Base-by-base conservation (phyloP, 2,888 invertebrate species). In the Caenorhabditis imperialis region DNA sequence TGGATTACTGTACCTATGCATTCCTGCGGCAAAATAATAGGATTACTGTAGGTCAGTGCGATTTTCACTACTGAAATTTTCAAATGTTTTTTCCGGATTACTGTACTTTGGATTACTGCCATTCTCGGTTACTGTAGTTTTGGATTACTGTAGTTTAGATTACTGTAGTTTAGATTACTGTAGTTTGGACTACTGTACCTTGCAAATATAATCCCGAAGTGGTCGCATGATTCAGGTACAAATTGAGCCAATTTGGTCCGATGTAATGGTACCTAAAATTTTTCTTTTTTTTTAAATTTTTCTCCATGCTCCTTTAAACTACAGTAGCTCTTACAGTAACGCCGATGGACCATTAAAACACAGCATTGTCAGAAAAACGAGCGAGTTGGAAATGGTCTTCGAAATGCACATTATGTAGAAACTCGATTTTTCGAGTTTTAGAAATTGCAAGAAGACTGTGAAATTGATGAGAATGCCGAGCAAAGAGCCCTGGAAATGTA, bases 331-430 rank as follows among this genome's bases (percentile, higher is more conserved):
- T n/a, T n/a, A n/a, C n/a, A n/a, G n/a, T n/a, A 72, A 30, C 1
- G 72, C 51, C 33, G 63, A 63, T 7, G 72, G 72, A 5, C 72
- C 72, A 53, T 72, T 63, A 22, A 61, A 72, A n/a, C 44, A 18
- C 1, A 72, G 14, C 53, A 63, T 63, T 20, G 63, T 47, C 8
- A 57, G 23, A 10, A 72, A 37, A 40, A 73, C 42, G 16, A 73
- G 60, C 7, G 45, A 57, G 40, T 73, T 73, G n/a, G 65, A 65
- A 8, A 73, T 42, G 0, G 73, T 65, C 33, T 73, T 73, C 30
- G 73, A 73, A 1, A 65, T 60, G 37, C 73, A 73, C 54, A 73
- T 51, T 10, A 73, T 54, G 42, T 65, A 60, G 22, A 72, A 72
- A 47, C 72, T 61, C 20, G 73, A 45, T 58, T 65, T 73, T 20